Percentiles rank a stretch among this genome's conserved stretches.
These are phyloP conservation scores for Hemicordylus capensis DNA, from an alignment of 2,113 vertebrate species.

Conservation along the genomic window DNA sequence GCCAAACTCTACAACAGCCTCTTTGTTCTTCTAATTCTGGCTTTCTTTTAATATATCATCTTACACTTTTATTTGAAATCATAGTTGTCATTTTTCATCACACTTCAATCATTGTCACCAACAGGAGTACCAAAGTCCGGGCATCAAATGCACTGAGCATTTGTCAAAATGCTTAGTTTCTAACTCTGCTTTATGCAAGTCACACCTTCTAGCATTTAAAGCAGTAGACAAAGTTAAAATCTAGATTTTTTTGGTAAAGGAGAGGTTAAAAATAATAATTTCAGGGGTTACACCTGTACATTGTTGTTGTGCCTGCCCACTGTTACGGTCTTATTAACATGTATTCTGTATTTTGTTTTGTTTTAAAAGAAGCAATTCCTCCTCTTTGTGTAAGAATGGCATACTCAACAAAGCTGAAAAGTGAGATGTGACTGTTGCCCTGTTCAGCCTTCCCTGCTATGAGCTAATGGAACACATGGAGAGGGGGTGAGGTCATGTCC, in stretches of 20 bases:
- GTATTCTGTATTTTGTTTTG: background rate
- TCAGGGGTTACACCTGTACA: background rate
- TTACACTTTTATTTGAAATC: slow-evolving; percentile 31
- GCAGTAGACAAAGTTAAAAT: background rate
- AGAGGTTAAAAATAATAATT: background rate
- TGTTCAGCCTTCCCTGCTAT: too few species aligned
- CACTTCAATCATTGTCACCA: slow-evolving; percentile 2
- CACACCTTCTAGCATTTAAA: slow-evolving; percentile 3
- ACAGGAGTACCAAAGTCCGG: background rate
- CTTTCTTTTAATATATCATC: slow-evolving; percentile 22
- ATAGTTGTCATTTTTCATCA: slow-evolving; percentile 31
- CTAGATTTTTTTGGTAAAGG: background rate
- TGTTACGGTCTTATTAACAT: background rate
- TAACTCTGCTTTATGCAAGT: slow-evolving; percentile 4
- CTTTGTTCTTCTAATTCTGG: slow-evolving; percentile 25
- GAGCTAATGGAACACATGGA: too few species aligned
- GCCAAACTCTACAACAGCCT: background rate
- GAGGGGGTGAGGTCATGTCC: too few species aligned
- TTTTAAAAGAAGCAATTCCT: background rate
- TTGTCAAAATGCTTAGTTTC: slow-evolving; percentile 24
- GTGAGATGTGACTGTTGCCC: background rate
- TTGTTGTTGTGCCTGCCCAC: background rate
- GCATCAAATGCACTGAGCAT: background rate
- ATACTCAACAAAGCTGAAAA: background rate
- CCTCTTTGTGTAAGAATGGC: background rate